Evolutionary conservation across 2,797 vertebrate species (phyloP).

Genomic region (Pangasius mekongensis): DNA sequence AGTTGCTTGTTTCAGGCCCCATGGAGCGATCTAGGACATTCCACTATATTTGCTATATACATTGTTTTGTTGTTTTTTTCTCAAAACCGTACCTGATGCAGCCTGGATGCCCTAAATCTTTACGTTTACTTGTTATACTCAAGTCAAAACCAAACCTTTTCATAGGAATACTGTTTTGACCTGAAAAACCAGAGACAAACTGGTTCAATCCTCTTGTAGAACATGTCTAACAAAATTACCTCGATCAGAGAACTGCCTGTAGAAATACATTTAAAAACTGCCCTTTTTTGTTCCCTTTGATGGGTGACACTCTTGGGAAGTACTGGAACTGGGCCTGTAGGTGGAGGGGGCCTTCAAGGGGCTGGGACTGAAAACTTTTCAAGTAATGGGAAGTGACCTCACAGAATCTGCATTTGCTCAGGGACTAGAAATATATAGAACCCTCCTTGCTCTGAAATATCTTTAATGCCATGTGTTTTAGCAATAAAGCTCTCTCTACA

Average conservation of each 20-base stretch:
- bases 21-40: not conserved
- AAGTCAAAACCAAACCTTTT: not conserved
- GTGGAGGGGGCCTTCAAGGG: not conserved
- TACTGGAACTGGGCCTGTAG: not conserved
- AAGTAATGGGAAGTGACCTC: not conserved
- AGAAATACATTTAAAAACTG: not conserved
- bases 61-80: not conserved
- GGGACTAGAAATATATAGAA: not conserved
- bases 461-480: not conserved
- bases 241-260: not conserved
- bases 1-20: not conserved
- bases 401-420: not conserved
- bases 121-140: not conserved
- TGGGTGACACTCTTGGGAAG: not conserved
- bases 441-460: not conserved
- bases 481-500: not conserved
- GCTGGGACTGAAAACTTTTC: not conserved
- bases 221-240: not conserved
- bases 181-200: not conserved
- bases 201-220: not conserved
- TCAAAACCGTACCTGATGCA: not conserved
- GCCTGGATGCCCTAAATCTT: not conserved
- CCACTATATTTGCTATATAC: not conserved
- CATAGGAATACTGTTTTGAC: not conserved
- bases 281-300: not conserved